Evolutionary conservation across 30 jellyfish, hydroid and myxozoan species (phyloP), one percentile per base, ranked within the genome.

Genomic region (Hydra vulgaris): DNA sequence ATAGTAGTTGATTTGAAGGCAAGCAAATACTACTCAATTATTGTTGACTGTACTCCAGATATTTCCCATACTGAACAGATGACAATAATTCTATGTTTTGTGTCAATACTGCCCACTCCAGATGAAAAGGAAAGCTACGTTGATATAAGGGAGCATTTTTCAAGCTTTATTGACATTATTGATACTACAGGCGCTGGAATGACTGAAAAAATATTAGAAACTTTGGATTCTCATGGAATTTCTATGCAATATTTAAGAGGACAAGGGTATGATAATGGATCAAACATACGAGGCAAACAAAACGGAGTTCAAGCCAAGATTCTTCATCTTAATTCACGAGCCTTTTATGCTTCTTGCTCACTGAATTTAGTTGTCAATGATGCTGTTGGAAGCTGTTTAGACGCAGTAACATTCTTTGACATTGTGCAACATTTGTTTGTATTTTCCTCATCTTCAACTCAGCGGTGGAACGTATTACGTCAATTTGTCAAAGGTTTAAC

Each of bases 21-120:
- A 76, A 76, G 78, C 23, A 76, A 76, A 22, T 26, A 17, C 21
- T 76, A 22, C 79, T 26, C 78, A 21, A 27, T 76, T 76, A 74
- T 26, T 25, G 26, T 76, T 19, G 84, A 76, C 66, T 76, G 26
- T 15, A 76, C 80, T 17, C 84, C 54, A 76, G 79, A 27, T 76
- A 24, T 76, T 22, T 76, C 84, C 79, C 23, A 26, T 76, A 27
- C 21, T 21, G 84, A 76, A n/a, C 84, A 76, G 66, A 18, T 76
- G 21, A 76, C 84, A 76, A 27, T 76, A 17, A 76, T 76, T 21
- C 53, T 76, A 25, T 8, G 78, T 22, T 76, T 26, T 76, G 84
- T 53, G 23, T 26, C 54, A 40, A 40, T 40, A 40, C 61, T 40
- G 61, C 61, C 61, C 61, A 40, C 61, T 40, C 61, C 61, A 40